These are phyloP conservation scores for Leptogaster cylindrica DNA, from an alignment of 2,888 invertebrate genomes.

Conservation along the genomic window DNA sequence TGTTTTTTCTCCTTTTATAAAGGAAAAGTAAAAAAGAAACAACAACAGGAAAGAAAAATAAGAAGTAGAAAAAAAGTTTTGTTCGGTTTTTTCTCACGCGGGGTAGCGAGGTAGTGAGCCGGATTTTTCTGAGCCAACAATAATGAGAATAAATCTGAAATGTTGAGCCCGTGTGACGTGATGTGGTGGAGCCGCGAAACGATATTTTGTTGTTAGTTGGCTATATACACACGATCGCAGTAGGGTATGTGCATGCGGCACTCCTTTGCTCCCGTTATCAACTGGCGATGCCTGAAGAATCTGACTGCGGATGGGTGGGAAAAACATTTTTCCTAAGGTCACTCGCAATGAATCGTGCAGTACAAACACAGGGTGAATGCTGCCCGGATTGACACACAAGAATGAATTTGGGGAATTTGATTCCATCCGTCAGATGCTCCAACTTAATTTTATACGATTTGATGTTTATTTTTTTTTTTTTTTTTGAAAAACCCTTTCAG, in stretches of 20 bases:
- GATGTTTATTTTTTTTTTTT: no score
- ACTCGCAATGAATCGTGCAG: conserved; percentile 12
- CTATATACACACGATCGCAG: no score
- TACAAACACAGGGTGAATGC: no score
- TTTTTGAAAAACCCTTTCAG: no score
- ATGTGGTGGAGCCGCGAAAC: background rate
- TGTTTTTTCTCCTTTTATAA: no score
- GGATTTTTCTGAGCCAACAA: conserved; percentile 11
- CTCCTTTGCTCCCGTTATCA: conserved; percentile 35
- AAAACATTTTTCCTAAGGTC: conserved; percentile 25
- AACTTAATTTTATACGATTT: conserved; percentile 20
- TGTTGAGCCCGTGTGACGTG: conserved; percentile 20
- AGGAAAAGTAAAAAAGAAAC: no score
- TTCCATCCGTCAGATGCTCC: conserved; percentile 34
- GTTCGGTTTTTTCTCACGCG: conserved; percentile 37
- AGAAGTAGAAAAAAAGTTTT: conserved; percentile 22
- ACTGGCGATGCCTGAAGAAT: conserved; percentile 12
- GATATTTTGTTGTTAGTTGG: no score
- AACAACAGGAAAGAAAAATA: no score
- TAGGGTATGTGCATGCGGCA: conserved; percentile 2
- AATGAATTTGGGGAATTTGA: conserved; percentile 36
- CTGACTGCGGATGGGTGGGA: conserved; percentile 29
- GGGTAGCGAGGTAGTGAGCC: background rate
- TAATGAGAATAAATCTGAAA: conserved; percentile 35
- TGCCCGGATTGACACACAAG: conserved; percentile 23